Conservation (phyloP, 2,888 invertebrate species). For the Schizotus pectinicornis region DNA sequence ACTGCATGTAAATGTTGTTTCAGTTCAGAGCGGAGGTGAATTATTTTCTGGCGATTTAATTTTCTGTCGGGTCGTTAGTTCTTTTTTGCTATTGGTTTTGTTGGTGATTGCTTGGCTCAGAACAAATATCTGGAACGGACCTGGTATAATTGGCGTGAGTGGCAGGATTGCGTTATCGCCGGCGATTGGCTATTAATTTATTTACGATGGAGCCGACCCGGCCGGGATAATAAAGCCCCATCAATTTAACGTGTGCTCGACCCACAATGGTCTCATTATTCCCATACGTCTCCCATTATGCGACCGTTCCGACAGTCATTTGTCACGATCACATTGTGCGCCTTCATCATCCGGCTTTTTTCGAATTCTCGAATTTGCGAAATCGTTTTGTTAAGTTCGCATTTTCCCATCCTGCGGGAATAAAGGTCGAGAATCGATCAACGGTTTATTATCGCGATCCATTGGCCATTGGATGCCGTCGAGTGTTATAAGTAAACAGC, state of each 20-base stretch:
- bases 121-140: no score
- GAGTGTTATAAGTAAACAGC: background rate
- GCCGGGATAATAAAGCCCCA: conserved; percentile 28
- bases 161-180: background rate
- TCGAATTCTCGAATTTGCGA: conserved; percentile 29
- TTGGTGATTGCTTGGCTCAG: no score
- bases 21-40: no score
- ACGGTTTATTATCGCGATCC: no score
- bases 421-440: no score
- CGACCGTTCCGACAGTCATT: conserved; percentile 38
- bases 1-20: no score
- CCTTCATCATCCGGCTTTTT: conserved; percentile 26
- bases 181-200: background rate
- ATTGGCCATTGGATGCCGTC: no score
- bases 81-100: no score
- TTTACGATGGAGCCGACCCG: background rate
- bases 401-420: no score
- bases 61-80: no score
- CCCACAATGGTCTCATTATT: conserved; percentile 43
- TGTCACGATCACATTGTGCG: conserved; percentile 36
- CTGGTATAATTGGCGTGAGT: no score
- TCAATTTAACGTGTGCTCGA: conserved; percentile 46
- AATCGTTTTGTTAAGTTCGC: conserved; percentile 11
- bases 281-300: conserved; percentile 40
- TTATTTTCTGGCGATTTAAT: no score